A percentile compares a stretch with the other conserved stretches of the same genome.
Conservation (phyloP, 1,140 invertebrate genomes). For the Lordiphosa collinella region DNA sequence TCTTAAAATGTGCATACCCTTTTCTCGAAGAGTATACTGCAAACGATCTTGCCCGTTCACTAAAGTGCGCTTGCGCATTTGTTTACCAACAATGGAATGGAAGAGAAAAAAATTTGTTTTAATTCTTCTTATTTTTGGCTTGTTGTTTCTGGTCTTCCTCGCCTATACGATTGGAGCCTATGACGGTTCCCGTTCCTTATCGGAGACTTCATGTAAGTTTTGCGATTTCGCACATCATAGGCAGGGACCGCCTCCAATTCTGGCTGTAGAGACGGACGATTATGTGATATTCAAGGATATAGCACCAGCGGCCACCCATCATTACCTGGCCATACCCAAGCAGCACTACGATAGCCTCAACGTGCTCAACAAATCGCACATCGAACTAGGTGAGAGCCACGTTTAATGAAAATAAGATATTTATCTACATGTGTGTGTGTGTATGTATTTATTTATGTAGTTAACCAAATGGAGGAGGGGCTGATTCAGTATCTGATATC, state of each 20-base stretch:
- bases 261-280: conserved; percentile 87
- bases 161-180: conserved; percentile 8
- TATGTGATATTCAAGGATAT: conserved; percentile 91
- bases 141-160: conserved; percentile 2
- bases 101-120: background rate
- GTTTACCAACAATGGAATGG: conserved; percentile 17
- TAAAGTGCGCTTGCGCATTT: conserved; percentile 9
- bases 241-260: conserved; percentile 80
- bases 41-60: conserved; percentile 32
- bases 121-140: no score
- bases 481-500: conserved; percentile 39
- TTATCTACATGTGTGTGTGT: background rate
- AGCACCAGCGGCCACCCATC: conserved; percentile 88
- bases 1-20: no score
- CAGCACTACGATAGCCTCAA: conserved; percentile 88
- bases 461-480: conserved; percentile 49
- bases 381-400: conserved; percentile 83
- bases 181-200: background rate
- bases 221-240: conserved; percentile 85
- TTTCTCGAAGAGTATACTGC: background rate
- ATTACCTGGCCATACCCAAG: conserved; percentile 90
- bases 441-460: conserved; percentile 10
- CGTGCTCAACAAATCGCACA: conserved; percentile 83
- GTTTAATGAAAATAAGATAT: conserved; percentile 2
- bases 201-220: conserved; percentile 82